Conservation (phyloP, 2,113 vertebrate species). For the Brienomyrus brachyistius region DNA sequence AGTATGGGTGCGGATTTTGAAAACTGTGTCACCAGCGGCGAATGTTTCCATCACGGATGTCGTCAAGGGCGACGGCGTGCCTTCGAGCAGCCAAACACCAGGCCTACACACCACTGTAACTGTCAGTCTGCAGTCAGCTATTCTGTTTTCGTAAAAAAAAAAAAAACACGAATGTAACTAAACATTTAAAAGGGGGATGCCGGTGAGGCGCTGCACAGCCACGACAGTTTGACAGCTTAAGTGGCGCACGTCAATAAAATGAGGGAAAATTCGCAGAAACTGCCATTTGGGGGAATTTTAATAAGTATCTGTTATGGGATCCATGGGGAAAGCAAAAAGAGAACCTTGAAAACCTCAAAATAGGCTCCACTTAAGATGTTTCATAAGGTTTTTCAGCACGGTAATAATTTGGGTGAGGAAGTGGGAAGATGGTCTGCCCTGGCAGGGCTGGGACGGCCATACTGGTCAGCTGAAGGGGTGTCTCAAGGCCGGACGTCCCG, state of each 20-base stretch:
- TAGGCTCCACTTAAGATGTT: slow-evolving; percentile 55
- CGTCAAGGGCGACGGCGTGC: neutral
- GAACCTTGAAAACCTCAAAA: slow-evolving; percentile 41
- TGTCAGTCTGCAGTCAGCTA: neutral
- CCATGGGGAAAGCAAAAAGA: slow-evolving; percentile 30
- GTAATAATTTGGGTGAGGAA: slow-evolving; percentile 54
- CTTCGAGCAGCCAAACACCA: neutral
- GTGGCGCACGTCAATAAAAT: slow-evolving; percentile 1
- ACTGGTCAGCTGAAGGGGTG: slow-evolving; percentile 20
- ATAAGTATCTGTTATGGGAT: slow-evolving; percentile 40
- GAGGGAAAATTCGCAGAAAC: slow-evolving; percentile 26
- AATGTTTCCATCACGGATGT: neutral
- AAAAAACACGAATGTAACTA: neutral
- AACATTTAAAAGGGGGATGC: neutral
- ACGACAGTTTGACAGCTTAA: neutral
- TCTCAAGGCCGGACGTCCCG: slow-evolving; percentile 32
- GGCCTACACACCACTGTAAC: neutral
- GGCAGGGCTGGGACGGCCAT: slow-evolving; percentile 40
- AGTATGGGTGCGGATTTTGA: neutral
- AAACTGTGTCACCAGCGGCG: neutral
- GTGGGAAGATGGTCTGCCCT: slow-evolving; percentile 47
- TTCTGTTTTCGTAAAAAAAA: neutral
- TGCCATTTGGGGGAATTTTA: slow-evolving; percentile 40
- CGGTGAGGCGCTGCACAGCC: neutral
- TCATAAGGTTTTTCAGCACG: slow-evolving; percentile 52